phyloP scores from a whole-genome alignment of 2,113 vertebrate genomes.

The Spilogale gracilis region DNA sequence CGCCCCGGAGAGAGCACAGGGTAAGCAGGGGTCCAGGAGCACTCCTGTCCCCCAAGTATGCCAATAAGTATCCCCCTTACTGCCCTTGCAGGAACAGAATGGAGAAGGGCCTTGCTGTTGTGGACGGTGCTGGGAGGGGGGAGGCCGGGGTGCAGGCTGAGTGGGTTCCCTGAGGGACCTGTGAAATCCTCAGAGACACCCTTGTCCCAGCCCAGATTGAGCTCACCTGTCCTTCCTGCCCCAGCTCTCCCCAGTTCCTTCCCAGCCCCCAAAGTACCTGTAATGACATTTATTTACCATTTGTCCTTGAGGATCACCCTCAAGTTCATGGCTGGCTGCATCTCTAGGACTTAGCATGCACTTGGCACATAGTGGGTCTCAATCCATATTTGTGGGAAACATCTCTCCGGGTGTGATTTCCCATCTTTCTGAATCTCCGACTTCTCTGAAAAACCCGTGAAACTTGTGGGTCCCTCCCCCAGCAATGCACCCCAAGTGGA shows the following conservation, averaged over 20 bases:
- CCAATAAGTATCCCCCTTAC: neutral
- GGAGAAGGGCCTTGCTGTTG: rapidly evolving
- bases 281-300: neutral
- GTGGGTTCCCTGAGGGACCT: too few relatives aligned
- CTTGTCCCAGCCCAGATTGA: neutral
- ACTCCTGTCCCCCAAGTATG: neutral
- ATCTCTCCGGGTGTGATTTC: neutral
- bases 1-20: neutral
- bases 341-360: neutral
- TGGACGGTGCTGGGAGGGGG: neutral
- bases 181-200: neutral
- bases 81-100: rapidly evolving
- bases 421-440: neutral
- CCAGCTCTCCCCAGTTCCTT: neutral
- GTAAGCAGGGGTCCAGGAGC: rapidly evolving
- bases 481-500: neutral
- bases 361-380: neutral
- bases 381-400: neutral
- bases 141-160: neutral
- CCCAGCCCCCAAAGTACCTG: neutral
- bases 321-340: neutral
- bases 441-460: neutral
- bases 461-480: neutral
- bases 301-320: neutral
- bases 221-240: neutral